Evolutionary conservation across 1,140 invertebrate genomes (phyloP).

Genomic region (Aphidius gifuensis): DNA sequence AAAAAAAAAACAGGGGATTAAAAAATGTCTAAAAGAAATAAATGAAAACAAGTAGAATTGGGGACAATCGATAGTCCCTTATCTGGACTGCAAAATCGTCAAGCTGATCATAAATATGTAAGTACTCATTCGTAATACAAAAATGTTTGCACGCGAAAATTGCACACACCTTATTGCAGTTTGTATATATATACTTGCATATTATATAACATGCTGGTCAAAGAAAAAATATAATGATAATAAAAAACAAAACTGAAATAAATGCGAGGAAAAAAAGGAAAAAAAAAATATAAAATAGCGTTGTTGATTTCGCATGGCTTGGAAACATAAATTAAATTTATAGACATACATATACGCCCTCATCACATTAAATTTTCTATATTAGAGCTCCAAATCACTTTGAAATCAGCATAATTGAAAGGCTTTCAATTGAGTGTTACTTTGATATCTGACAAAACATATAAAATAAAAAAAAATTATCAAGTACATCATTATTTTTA

Average conservation of each 20-base stretch:
- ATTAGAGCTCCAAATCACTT: slow-evolving; percentile 13
- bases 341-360: slow-evolving; percentile 21
- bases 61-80: slow-evolving; percentile 21
- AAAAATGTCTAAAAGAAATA: slow-evolving; percentile 14
- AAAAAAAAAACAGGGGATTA: not conserved
- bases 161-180: no score
- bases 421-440: slow-evolving; percentile 26
- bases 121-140: slow-evolving; percentile 28
- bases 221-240: not conserved
- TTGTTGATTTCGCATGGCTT: slow-evolving; percentile 26
- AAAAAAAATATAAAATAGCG: not conserved
- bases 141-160: slow-evolving; percentile 30
- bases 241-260: slow-evolving; percentile 4
- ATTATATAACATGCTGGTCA: not conserved
- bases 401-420: slow-evolving; percentile 30
- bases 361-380: slow-evolving; percentile 23
- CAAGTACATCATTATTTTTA: no score
- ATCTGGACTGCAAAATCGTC: slow-evolving; percentile 27
- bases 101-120: slow-evolving; percentile 36
- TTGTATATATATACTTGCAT: no score
- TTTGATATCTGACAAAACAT: slow-evolving; percentile 15
- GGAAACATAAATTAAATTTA: slow-evolving; percentile 29
- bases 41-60: slow-evolving; percentile 14
- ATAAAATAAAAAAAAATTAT: not conserved
- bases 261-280: not conserved